phyloP scores from a whole-genome alignment of 1,140 invertebrate species.

The Aphelenchoides besseyi region DNA sequence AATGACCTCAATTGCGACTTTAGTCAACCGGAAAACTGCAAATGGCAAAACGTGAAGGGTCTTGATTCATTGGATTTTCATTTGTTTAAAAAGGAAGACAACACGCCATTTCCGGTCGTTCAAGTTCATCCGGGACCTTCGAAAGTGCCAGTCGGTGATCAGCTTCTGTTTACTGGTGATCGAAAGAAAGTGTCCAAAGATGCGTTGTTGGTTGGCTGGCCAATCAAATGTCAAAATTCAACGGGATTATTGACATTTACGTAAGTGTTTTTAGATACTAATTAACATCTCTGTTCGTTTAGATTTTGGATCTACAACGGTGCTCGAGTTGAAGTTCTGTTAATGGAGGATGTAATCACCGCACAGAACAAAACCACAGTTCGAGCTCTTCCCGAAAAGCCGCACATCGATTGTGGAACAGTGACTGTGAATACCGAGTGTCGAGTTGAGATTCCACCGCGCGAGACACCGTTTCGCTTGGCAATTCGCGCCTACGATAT shows the following conservation, averaged over 20 bases:
- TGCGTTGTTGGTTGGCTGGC: slow-evolving; percentile 48
- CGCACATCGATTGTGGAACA: slow-evolving; percentile 57
- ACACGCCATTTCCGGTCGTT: slow-evolving; percentile 55
- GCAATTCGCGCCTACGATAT: slow-evolving; percentile 58
- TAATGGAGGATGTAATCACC: slow-evolving; percentile 50
- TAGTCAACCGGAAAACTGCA: slow-evolving; percentile 43
- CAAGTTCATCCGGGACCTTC: slow-evolving; percentile 58
- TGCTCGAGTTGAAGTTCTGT: slow-evolving; percentile 56
- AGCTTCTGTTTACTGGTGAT: slow-evolving; percentile 55
- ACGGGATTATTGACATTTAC: slow-evolving; percentile 55
- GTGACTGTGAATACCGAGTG: slow-evolving; percentile 57
- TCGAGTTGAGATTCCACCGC: slow-evolving; percentile 49
- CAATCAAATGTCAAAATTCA: slow-evolving; percentile 54
- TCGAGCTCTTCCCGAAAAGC: slow-evolving; percentile 51
- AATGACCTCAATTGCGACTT: slow-evolving; percentile 58
- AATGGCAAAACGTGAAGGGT: slow-evolving; percentile 51
- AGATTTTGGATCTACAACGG: slow-evolving; percentile 62
- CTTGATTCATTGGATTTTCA: slow-evolving; percentile 56
- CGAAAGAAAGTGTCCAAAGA: slow-evolving; percentile 45
- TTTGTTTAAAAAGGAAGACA: slow-evolving; percentile 55
- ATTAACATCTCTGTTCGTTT: slow-evolving; percentile 28
- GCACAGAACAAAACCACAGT: slow-evolving; percentile 28
- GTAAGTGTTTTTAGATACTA: slow-evolving; percentile 32
- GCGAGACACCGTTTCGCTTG: slow-evolving; percentile 49
- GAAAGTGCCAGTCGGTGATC: slow-evolving; percentile 50